Evolutionary conservation across 2,888 invertebrate species (phyloP).

Genomic region (Hanleya hanleyi): DNA sequence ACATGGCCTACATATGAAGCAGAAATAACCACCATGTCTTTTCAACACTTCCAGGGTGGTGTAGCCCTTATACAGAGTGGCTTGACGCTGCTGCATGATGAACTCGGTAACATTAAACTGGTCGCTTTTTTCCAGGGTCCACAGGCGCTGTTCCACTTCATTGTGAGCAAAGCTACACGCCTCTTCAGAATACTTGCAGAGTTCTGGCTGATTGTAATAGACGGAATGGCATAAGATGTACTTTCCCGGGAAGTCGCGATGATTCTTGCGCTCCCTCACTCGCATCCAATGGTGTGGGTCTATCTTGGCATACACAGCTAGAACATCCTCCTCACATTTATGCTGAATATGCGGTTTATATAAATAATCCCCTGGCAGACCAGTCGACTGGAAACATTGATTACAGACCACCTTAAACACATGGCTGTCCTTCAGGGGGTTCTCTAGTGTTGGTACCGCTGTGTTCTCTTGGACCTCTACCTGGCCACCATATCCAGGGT

Average conservation of each 20-base stretch:
- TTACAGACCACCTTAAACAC: conserved; percentile 50
- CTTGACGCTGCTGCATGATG: conserved; percentile 53
- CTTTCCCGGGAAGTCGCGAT: conserved; percentile 58
- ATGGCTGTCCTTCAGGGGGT: conserved; percentile 44
- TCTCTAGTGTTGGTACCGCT: conserved; percentile 1
- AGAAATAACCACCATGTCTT: conserved; percentile 60
- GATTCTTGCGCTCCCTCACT: conserved; percentile 60
- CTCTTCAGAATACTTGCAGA: conserved; percentile 54
- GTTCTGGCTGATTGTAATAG: conserved; percentile 31
- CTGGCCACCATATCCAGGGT: too few species aligned
- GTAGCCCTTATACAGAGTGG: conserved; percentile 34
- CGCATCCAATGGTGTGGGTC: conserved; percentile 41
- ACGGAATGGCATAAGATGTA: conserved; percentile 61
- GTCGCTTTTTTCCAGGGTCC: conserved; percentile 66
- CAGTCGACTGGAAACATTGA: conserved; percentile 42
- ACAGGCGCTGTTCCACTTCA: conserved; percentile 56
- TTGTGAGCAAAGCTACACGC: conserved; percentile 66
- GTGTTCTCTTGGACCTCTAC: too few species aligned
- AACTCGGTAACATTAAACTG: conserved; percentile 63
- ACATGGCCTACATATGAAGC: conserved; percentile 62
- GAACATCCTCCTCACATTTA: conserved; percentile 58
- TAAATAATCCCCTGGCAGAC: conserved; percentile 37
- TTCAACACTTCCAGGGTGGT: conserved; percentile 49
- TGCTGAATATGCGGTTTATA: conserved; percentile 38
- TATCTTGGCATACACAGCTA: conserved; percentile 45